Evolutionary conservation across 2,113 vertebrate genomes (phyloP).

Genomic region (Xyrauchen texanus): DNA sequence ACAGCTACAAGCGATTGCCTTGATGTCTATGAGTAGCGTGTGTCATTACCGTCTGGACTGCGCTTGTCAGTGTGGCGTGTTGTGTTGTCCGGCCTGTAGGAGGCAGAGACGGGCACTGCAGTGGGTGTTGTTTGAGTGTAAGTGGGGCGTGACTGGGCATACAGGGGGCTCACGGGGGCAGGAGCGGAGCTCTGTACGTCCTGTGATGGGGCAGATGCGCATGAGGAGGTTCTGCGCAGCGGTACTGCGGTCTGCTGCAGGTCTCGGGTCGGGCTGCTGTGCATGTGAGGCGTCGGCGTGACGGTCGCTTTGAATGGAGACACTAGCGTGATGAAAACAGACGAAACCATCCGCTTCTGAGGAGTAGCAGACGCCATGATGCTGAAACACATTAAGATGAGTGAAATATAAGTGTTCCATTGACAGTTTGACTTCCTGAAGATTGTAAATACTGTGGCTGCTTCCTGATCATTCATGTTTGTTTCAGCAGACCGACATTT

Average conservation of each 20-base stretch:
- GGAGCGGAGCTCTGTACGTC: background rate
- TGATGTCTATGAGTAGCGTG: background rate
- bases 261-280: constrained; percentile 46
- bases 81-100: constrained; percentile 16
- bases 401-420: too few species aligned
- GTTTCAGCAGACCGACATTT: too few species aligned
- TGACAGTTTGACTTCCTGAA: too few species aligned
- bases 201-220: background rate
- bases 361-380: constrained; percentile 71
- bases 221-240: background rate
- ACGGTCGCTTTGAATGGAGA: constrained; percentile 74
- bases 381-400: constrained; percentile 12
- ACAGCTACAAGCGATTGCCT: too few species aligned
- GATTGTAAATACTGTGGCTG: too few species aligned
- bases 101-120: background rate
- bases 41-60: constrained; percentile 13
- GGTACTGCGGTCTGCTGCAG: constrained; percentile 34
- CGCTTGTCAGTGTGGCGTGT: background rate
- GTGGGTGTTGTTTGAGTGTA: background rate
- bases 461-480: too few species aligned
- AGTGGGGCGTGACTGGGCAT: background rate
- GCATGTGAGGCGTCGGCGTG: constrained; percentile 62
- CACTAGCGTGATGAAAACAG: constrained; percentile 86
- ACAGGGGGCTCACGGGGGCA: background rate
- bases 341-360: constrained; percentile 85